Evolutionary conservation across 2,113 vertebrate species (phyloP).

Genomic region (Dipodomys ordii): DNA sequence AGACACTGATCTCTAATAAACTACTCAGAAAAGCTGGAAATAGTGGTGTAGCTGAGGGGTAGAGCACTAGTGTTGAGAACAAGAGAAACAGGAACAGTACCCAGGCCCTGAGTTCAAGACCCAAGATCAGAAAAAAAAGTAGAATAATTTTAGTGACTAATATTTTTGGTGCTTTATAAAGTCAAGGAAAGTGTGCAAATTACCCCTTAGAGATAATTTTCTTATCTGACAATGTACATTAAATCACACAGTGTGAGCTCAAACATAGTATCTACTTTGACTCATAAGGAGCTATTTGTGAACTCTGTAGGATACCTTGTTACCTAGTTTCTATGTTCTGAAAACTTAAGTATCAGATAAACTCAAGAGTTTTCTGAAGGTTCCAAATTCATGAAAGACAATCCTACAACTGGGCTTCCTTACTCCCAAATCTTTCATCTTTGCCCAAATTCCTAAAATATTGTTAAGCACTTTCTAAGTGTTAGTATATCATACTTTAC

Average conservation of each 20-base stretch:
- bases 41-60: no score
- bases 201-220: constrained; percentile 1
- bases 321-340: constrained; percentile 7
- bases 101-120: no score
- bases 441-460: background rate
- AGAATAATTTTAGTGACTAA: constrained; percentile 2
- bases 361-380: background rate
- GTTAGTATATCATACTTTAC: background rate
- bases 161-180: background rate
- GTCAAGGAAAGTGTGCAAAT: background rate
- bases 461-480: background rate
- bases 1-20: no score
- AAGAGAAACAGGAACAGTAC: no score
- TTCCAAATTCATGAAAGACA: background rate
- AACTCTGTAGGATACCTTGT: background rate
- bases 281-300: background rate
- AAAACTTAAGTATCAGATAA: background rate
- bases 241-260: background rate
- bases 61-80: no score
- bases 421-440: background rate
- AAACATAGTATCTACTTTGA: background rate
- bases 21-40: no score
- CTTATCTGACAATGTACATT: constrained; percentile 4
- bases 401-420: background rate
- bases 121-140: background rate